Evolutionary conservation across 2,797 vertebrate species (phyloP).

Genomic region (Ceryle rudis): DNA sequence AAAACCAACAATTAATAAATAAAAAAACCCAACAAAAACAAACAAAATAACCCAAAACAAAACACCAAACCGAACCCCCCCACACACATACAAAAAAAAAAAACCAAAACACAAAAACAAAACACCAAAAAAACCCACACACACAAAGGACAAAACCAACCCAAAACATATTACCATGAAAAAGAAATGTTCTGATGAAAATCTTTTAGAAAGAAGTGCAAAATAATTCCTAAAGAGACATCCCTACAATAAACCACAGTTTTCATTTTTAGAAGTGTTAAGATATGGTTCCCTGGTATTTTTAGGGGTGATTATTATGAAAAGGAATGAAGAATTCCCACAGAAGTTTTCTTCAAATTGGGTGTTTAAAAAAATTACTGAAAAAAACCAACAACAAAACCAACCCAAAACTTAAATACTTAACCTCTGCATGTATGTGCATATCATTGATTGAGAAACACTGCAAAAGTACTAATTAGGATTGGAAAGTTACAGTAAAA

Average conservation of each 20-base stretch:
- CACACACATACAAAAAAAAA: too few species aligned
- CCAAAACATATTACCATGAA: neutral
- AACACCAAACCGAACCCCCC: too few species aligned
- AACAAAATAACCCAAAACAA: too few species aligned
- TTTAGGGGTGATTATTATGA: neutral
- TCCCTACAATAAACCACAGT: neutral
- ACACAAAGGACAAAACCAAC: too few species aligned
- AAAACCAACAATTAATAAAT: too few species aligned
- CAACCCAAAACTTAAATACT: neutral
- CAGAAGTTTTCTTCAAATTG: neutral
- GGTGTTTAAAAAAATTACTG: accelerated
- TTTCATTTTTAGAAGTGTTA: neutral
- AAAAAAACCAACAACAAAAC: too few species aligned
- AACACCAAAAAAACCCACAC: too few species aligned
- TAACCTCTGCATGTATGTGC: neutral
- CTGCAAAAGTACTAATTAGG: neutral
- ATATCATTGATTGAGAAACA: neutral
- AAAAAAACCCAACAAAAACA: neutral
- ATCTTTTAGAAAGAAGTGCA: too few species aligned
- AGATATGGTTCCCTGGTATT: neutral
- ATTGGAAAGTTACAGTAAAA: neutral
- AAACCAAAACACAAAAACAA: too few species aligned
- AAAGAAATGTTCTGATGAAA: neutral
- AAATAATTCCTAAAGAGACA: too few species aligned
- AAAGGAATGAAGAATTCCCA: neutral